These are phyloP conservation scores for Triops cancriformis DNA, from an alignment of 1,140 invertebrate genomes.

Conservation along the genomic window DNA sequence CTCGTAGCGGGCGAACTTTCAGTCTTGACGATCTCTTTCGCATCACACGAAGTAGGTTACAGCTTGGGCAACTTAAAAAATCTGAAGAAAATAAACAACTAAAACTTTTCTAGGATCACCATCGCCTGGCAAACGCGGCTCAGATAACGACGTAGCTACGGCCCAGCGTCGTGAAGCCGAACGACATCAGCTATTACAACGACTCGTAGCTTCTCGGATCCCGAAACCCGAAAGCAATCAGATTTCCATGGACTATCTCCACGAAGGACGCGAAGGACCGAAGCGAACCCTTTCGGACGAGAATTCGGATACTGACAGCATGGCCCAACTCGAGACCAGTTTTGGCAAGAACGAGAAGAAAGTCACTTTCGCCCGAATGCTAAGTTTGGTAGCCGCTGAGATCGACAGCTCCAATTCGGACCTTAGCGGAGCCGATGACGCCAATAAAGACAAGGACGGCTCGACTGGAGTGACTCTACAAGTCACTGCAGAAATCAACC, in stretches of 20 bases:
- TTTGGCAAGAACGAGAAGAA: slow-evolving; percentile 53
- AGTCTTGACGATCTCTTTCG: slow-evolving; percentile 72
- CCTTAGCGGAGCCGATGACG: slow-evolving; percentile 36
- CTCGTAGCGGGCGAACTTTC: slow-evolving; percentile 51
- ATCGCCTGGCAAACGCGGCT: slow-evolving; percentile 21
- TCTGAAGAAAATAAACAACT: neutral
- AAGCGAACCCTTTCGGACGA: neutral
- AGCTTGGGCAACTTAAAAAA: neutral
- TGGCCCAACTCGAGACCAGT: slow-evolving; percentile 36
- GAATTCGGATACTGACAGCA: slow-evolving; percentile 2
- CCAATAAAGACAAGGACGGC: slow-evolving; percentile 39
- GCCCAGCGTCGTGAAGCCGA: slow-evolving; percentile 19
- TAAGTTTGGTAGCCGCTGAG: slow-evolving; percentile 55
- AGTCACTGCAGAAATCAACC: slow-evolving; percentile 30
- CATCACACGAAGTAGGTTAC: slow-evolving; percentile 42
- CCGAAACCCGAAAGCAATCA: neutral
- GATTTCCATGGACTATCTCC: neutral
- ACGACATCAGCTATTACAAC: slow-evolving; percentile 21
- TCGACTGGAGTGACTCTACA: neutral
- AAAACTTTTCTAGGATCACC: slow-evolving; percentile 18
- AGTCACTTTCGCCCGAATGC: slow-evolving; percentile 60
- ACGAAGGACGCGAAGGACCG: neutral
- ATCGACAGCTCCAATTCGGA: slow-evolving; percentile 53
- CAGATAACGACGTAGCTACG: slow-evolving; percentile 18
- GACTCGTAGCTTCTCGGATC: slow-evolving; percentile 20